phyloP scores from a whole-genome alignment of 2,888 invertebrate species.

The Apoda limacodes region DNA sequence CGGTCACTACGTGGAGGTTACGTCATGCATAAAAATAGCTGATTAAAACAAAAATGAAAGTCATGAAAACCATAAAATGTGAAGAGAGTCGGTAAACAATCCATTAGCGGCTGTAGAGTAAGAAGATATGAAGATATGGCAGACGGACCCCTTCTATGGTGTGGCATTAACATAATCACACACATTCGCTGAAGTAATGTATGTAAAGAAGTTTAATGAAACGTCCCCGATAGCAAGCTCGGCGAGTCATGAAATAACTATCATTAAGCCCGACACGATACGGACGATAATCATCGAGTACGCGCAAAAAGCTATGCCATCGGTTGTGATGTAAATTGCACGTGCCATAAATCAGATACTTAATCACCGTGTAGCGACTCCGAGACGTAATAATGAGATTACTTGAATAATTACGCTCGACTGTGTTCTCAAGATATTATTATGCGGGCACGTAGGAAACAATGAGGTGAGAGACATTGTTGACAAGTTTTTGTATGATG shows the following conservation, averaged over 20 bases:
- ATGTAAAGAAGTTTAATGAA: slow-evolving; percentile 64
- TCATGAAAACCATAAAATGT: slow-evolving; percentile 25
- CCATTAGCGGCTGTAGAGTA: slow-evolving; percentile 51
- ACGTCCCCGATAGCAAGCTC: slow-evolving; percentile 57
- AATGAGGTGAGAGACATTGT: slow-evolving; percentile 30
- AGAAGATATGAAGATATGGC: slow-evolving; percentile 38
- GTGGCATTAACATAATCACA: slow-evolving; percentile 60
- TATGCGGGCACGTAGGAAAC: slow-evolving; percentile 35
- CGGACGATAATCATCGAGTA: slow-evolving; percentile 63
- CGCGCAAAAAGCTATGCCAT: slow-evolving; percentile 61
- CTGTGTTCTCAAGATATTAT: slow-evolving; percentile 32
- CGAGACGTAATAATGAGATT: slow-evolving; percentile 61
- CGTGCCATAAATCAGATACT: slow-evolving; percentile 63
- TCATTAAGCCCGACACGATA: slow-evolving; percentile 67
- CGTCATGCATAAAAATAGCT: slow-evolving; percentile 26
- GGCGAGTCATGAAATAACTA: slow-evolving; percentile 65
- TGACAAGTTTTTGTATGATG: too few species aligned
- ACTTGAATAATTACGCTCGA: slow-evolving; percentile 54
- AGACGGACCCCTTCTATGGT: slow-evolving; percentile 40
- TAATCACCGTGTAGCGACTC: slow-evolving; percentile 56
- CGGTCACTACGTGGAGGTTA: slow-evolving; percentile 19
- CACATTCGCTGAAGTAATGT: slow-evolving; percentile 62
- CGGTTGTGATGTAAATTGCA: slow-evolving; percentile 64
- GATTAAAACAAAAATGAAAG: slow-evolving; percentile 27
- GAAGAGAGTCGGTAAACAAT: slow-evolving; percentile 44